Percentiles rank a stretch among this genome's conserved stretches.
Evolutionary conservation across 2,113 vertebrate genomes (phyloP).

Genomic region (Bombycilla garrulus): DNA sequence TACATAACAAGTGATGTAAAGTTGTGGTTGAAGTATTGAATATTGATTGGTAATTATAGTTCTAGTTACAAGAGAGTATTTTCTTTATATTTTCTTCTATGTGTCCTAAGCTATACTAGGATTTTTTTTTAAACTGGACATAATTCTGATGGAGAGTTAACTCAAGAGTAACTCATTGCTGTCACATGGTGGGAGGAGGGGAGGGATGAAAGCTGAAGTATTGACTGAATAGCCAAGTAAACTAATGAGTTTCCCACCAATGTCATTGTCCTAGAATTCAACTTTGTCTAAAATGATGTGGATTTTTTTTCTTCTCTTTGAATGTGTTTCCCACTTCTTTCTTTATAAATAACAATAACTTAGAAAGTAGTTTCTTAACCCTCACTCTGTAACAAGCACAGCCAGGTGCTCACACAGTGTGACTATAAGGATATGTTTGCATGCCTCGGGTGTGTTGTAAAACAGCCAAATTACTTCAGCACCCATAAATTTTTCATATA

Average conservation of each 20-base stretch:
- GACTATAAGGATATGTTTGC: constrained; percentile 25
- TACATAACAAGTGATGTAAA: neutral
- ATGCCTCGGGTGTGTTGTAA: constrained; percentile 28
- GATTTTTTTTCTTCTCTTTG: neutral
- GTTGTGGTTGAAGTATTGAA: neutral
- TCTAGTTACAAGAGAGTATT: neutral
- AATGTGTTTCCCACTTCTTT: neutral
- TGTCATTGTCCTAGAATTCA: neutral
- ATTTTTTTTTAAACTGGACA: neutral
- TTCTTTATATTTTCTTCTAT: neutral
- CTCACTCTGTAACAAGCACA: neutral
- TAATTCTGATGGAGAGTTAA: neutral
- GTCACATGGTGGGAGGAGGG: neutral
- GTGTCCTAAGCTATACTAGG: neutral
- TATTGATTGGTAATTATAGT: neutral
- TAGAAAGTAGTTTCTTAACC: neutral
- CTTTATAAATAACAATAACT: neutral
- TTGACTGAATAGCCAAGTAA: neutral
- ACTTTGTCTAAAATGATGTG: neutral
- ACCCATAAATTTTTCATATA: constrained; percentile 23
- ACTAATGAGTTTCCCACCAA: neutral
- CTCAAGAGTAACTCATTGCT: neutral
- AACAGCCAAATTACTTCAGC: constrained; percentile 59
- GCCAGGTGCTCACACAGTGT: constrained; percentile 32
- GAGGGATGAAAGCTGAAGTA: neutral